Evolutionary conservation across 2,113 vertebrate species (phyloP), one percentile per base, ranked within the genome.

Genomic region (Eupsittula cactorum): DNA sequence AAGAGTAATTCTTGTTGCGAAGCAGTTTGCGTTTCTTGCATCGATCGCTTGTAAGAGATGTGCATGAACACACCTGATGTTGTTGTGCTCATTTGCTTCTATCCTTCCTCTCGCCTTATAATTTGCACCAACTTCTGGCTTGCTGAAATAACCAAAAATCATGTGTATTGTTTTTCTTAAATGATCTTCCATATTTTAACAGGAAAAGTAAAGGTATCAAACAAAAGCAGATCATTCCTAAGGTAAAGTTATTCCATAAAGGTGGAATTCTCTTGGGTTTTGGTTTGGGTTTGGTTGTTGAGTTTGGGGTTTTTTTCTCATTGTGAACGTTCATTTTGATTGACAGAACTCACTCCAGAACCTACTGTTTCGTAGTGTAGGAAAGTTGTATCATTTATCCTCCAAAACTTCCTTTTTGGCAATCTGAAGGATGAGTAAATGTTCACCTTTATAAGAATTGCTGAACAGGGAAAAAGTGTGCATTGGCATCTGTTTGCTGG

Each of bases 201-300:
- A 99, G 99, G 98, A 99, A 99, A 97, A 98, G 97, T 97, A 99
- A 98, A 97, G 98, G 86, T 97, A 83, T 96, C 97, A 99, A 98
- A 97, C 99, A 98, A 97, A 99, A 98, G 97, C 99, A 99, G 98
- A 97, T 98, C 95, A 99, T 99, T 96, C 99, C 99, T 42, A 99
- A 99, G 99, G 99, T 99, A 98, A 98, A 82, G 70, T 35, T 74
- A 31, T 17, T 93, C 39, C 55, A 20, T 70, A 60, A 81, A 35
- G 23, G 41, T 64, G 8, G 7, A 65, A 49, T 69, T 84, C 46
- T 93, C 21, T 47, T 39, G 37, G 5, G 25, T 75, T 67, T 16
- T 46, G 33, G 13, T 67, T 31, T 67, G 13, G n/a, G n/a, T 19
- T 49, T 21, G 27, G 29, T 41, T 41, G 20, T 9, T 28, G 33